Percentiles rank a stretch among this genome's conserved stretches.
Conservation (phyloP, 2,113 vertebrate species). For the Ardeotis arabs region DNA sequence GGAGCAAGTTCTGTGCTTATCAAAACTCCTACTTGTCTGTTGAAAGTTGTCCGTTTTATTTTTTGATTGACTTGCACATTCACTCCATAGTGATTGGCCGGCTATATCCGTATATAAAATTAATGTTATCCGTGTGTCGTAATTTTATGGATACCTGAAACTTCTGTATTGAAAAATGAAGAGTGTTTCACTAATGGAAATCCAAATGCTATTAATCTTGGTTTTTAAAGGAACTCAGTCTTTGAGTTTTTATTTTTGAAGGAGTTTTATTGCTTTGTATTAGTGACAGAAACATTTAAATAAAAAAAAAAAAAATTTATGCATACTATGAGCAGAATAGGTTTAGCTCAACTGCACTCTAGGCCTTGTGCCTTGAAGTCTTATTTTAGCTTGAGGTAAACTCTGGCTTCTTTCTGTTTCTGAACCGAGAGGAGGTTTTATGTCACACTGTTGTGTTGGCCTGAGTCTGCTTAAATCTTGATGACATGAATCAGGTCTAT, state of each 20-base stretch:
- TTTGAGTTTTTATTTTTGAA: background rate
- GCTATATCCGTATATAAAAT: background rate
- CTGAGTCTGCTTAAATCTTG: background rate
- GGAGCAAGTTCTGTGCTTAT: background rate
- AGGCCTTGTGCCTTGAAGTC: background rate
- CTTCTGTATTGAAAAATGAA: no score
- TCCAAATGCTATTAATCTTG: background rate
- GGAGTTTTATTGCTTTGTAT: background rate
- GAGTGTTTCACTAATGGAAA: background rate
- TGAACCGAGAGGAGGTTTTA: background rate
- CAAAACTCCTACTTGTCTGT: background rate
- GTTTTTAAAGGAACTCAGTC: background rate
- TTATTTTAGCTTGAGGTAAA: background rate
- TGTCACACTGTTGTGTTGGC: background rate
- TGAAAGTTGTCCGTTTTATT: background rate
- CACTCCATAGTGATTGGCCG: background rate
- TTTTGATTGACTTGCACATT: background rate
- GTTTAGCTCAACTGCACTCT: background rate
- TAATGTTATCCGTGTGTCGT: background rate
- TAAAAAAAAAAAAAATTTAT: background rate
- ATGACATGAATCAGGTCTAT: background rate
- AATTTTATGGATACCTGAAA: background rate
- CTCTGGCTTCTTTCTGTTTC: accelerated
- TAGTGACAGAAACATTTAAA: background rate
- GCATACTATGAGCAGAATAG: background rate